Evolutionary conservation across 2,888 invertebrate genomes (phyloP), one percentile per base, ranked within the genome.

Genomic region (Himalopsyche tibetana): DNA sequence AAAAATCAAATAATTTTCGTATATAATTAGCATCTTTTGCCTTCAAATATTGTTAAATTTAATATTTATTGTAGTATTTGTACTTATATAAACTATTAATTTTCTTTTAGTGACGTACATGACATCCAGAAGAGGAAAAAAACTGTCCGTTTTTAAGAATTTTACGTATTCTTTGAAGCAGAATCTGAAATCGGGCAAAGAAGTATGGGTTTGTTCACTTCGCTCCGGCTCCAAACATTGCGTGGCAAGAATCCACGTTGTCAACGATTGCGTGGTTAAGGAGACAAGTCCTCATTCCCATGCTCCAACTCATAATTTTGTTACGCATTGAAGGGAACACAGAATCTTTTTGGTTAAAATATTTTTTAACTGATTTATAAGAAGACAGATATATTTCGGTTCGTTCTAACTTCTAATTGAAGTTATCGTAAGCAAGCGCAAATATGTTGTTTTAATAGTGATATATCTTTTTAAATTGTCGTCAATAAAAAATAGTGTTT

Each of bases 41-140:
- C 28, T 28, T 28, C 28, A 28, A 28, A 28, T 28, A 28, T 28
- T 28, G 1, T 28, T 28, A 28, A 28, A 1, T 28, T 28, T 28
- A 28, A 28, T 51, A 15, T 3, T 51, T 51, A 51, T 51, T 51
- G 51, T 9, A 45, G 12, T 51, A 51, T 51, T 8, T 45, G 15
- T 12, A 15, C 51, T 51, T 4, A 51, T 8, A 51, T 51, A 51
- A 15, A 5, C 15, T 0, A n/a, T 63, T 2, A 5, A 38, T 79
- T 40, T 83, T 17, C 19, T 86, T 86, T 55, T 51, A 86, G 86
- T 86, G 45, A 51, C 28, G 11, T 87, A 80, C 69, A 63, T 82
- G 11, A 19, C 38, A 17, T 85, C 82, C 15, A n/a, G 38, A 36
- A 55, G 40, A 8, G 83, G 81, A 17, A 87, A 80, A 19, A 55